Base-by-base conservation (phyloP, 2,797 vertebrate species). In the Sciaenops ocellatus region DNA sequence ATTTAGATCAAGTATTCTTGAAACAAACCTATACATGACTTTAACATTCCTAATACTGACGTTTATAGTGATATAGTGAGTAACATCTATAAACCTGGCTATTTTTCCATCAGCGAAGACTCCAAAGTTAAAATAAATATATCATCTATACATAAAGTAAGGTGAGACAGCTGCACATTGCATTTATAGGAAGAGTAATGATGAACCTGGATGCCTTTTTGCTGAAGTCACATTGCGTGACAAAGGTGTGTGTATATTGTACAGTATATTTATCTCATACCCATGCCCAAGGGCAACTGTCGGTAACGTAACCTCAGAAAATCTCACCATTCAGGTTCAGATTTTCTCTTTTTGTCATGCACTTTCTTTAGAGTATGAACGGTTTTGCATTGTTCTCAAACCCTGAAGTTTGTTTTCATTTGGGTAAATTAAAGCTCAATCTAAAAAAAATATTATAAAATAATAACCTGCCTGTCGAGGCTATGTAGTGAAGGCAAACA, bases 321-420 rank as follows among this genome's bases (percentile, higher is more conserved):
- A 91, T 89, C 89, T 92, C 79, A 84, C 69, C 82, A 78, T 90
- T 93, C 93, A 92, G 87, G 92, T 93, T 93, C 65, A 78, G 52
- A 84, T 89, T 69, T 61, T 75, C 24, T 63, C 22, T 84, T 90
- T 87, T 84, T 82, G 9, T 86, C 57, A 55, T 51, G 51, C 52
- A 15, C 62, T 75, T 41, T 9, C 55, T 79, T 78, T 69, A 71
- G 34, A 4, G 48, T 51, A 22, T 69, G 57, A 87, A 18, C 51
- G n/a, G 41, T 69, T 76, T 74, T 47, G 24, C 50, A 68, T n/a
- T 51, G 34, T 26, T 5, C 34, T 66, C 38, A 57, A 60, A 76
- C 68, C 71, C 22, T 72, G 24, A 54, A 30, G 41, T 47, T 60
- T 55, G 16, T 38, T 34, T 30, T 47, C 60, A 2, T 55, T 71